These are phyloP conservation scores for Exaiptasia diaphana DNA, from an alignment of 64 coral and sea anemone genomes.

Conservation along the genomic window DNA sequence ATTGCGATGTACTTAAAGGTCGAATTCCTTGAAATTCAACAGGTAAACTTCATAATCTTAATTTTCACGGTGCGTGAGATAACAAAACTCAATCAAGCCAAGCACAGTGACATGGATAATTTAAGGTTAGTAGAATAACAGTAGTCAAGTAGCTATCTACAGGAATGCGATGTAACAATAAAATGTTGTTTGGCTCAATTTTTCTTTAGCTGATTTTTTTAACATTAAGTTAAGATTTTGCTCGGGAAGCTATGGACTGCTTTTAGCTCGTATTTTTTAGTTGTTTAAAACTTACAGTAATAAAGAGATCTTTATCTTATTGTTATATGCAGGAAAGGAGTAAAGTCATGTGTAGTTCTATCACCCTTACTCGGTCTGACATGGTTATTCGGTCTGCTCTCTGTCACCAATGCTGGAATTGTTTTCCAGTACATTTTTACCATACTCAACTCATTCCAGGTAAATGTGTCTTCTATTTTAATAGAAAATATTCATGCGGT, in stretches of 20 bases:
- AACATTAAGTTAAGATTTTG: too few species aligned
- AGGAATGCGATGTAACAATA: too few species aligned
- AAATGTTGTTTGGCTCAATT: too few species aligned
- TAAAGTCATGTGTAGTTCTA: constrained; percentile 3
- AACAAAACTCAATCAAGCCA: constrained; percentile 1
- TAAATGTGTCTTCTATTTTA: background rate
- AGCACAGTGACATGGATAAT: background rate
- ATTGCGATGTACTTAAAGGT: background rate
- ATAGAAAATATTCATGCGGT: background rate
- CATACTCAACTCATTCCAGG: constrained; percentile 58
- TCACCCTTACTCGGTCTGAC: constrained; percentile 44
- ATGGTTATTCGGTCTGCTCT: constrained; percentile 29
- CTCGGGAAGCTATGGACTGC: too few species aligned
- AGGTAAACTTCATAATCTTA: constrained; percentile 17
- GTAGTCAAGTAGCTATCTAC: too few species aligned
- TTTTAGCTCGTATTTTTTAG: too few species aligned
- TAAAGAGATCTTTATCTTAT: too few species aligned
- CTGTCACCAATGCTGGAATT: constrained; percentile 24
- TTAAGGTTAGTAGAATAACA: too few species aligned
- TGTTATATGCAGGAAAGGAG: background rate
- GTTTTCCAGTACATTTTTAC: constrained; percentile 63
- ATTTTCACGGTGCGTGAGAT: constrained; percentile 22
- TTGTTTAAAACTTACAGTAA: too few species aligned
- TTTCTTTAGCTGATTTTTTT: too few species aligned
- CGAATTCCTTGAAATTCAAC: background rate